Conservation (phyloP, 2,113 vertebrate genomes). For the Amphiprion ocellaris region DNA sequence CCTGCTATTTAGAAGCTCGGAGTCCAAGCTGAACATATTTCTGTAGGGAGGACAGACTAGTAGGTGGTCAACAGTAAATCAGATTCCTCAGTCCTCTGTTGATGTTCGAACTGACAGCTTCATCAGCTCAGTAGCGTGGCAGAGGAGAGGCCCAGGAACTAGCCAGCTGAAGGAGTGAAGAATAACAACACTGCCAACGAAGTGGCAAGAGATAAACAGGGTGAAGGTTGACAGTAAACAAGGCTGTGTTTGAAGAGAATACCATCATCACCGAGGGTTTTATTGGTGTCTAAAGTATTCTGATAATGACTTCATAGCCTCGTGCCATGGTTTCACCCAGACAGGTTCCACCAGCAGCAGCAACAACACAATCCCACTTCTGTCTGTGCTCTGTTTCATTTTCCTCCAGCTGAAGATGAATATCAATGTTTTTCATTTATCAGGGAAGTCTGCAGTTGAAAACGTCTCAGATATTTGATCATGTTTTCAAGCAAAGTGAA, state of each 20-base stretch:
- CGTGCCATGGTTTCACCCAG: slow-evolving; percentile 2
- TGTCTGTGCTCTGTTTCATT: background rate
- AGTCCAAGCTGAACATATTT: slow-evolving; percentile 11
- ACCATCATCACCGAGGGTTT: slow-evolving; percentile 3
- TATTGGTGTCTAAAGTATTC: slow-evolving; percentile 20
- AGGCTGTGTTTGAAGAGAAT: background rate
- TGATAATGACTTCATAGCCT: slow-evolving; percentile 2
- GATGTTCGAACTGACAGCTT: slow-evolving; percentile 42
- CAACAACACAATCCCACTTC: background rate
- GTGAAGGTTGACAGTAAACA: slow-evolving; percentile 10
- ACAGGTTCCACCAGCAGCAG: background rate
- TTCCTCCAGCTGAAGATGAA: background rate
- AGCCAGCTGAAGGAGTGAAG: slow-evolving; percentile 43
- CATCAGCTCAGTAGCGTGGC: slow-evolving; percentile 37
- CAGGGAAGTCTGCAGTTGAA: slow-evolving; percentile 10
- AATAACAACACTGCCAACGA: slow-evolving; percentile 35
- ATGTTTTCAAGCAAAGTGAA: slow-evolving; percentile 45
- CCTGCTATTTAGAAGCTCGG: slow-evolving; percentile 28
- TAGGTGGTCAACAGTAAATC: slow-evolving; percentile 54
- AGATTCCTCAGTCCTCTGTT: slow-evolving; percentile 38
- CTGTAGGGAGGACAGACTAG: slow-evolving; percentile 30
- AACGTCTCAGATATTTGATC: slow-evolving; percentile 37
- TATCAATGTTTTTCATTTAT: slow-evolving; percentile 7
- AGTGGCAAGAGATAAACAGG: background rate
- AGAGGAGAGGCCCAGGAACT: slow-evolving; percentile 33